Base-by-base conservation (phyloP, 92 coral and sea anemone genomes). In the Pocillopora meandrina region DNA sequence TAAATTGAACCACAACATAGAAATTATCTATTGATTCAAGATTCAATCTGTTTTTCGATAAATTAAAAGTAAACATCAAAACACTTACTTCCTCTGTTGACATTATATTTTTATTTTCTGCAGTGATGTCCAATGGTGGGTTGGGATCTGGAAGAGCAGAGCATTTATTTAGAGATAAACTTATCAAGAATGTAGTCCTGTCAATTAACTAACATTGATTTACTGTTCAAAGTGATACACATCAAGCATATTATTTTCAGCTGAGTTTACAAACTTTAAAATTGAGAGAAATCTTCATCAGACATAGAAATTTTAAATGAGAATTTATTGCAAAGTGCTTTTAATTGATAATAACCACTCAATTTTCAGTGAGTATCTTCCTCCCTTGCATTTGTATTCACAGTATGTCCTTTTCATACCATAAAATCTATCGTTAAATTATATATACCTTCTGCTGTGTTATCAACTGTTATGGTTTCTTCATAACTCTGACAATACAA, bases 381-480 rank as follows among this genome's bases (percentile, higher is more conserved):
- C 7, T 42, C 52, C 8, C 52, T 7, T 42, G 4, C 8, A 42
- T 3, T 42, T 42, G 52, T 3, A 42, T 42, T 7, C 4, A 42
- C 5, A 3, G 4, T 7, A 3, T 42, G 52, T 42, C 8, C 8
- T 42, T 42, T 42, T 42, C 52, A 42, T 7, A 42, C 52, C 52
- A 42, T 42, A 42, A 42, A 42, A 42, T 42, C 8, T 42, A 42
- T 7, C 52, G 17, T n/a, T 68, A 68, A 70, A n/a, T 70, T 35
- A 55, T 36, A 36, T 1, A 56, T 86, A 93, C 97, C 97, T 87
- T 93, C 91, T n/a, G 90, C 92, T 12, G 95, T 93, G 81, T 92
- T 93, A 74, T 93, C 97, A 72, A 93, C 93, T 56, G 86, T 88
- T 21, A 91, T 89, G n/a, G 92, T 47, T 19, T 89, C 92, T 68